These are phyloP conservation scores for Linyphia triangularis DNA, from an alignment of 2,888 invertebrate species.

Conservation along the genomic window DNA sequence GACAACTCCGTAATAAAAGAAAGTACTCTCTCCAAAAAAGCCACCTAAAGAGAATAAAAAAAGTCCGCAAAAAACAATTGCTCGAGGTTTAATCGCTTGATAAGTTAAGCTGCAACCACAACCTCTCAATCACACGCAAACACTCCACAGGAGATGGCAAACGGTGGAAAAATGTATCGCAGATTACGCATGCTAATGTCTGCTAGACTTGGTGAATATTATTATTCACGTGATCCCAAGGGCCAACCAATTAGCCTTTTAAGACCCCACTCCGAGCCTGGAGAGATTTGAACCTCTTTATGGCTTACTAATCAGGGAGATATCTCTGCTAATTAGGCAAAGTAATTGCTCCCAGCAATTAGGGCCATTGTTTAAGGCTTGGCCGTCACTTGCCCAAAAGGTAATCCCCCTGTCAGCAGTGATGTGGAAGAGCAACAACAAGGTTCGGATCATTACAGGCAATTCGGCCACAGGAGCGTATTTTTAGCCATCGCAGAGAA, in stretches of 20 bases:
- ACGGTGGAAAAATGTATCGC: constrained; percentile 38
- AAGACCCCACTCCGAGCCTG: constrained; percentile 48
- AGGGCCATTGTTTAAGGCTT: constrained; percentile 63
- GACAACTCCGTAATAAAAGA: too few relatives aligned
- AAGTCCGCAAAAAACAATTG: constrained; percentile 1
- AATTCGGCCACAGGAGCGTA: constrained; percentile 22
- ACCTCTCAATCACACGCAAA: constrained; percentile 29
- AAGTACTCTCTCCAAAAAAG: background rate
- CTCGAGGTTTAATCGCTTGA: background rate
- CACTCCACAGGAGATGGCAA: constrained; percentile 6
- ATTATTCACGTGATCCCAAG: constrained; percentile 60
- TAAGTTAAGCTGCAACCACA: constrained; percentile 17
- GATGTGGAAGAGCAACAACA: constrained; percentile 26
- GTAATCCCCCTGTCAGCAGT: constrained; percentile 58
- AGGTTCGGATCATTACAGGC: constrained; percentile 37
- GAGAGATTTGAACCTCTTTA: constrained; percentile 58
- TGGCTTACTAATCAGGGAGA: constrained; percentile 65
- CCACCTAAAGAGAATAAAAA: background rate
- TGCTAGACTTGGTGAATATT: constrained; percentile 58
- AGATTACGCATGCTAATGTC: constrained; percentile 63
- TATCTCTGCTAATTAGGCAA: constrained; percentile 70
- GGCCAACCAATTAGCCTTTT: constrained; percentile 60
- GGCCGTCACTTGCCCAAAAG: constrained; percentile 45
- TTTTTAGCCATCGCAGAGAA: constrained; percentile 2
- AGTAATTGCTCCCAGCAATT: constrained; percentile 68